These are phyloP conservation scores for Crotalus viridis DNA, from an alignment of 2,113 vertebrate species.

Conservation along the genomic window DNA sequence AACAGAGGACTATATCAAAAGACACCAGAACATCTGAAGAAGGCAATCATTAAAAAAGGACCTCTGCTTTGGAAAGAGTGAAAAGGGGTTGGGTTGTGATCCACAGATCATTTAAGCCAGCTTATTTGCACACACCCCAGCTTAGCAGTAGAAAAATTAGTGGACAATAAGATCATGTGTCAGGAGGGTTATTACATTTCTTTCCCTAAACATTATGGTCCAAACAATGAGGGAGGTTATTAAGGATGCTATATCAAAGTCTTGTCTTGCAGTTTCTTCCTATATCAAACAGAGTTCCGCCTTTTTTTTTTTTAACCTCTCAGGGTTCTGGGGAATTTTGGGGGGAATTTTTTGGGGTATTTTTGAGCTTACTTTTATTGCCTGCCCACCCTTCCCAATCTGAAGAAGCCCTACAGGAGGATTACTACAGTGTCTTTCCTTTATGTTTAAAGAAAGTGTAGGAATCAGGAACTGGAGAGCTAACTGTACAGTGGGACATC, in stretches of 20 bases:
- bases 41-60: slow-evolving; percentile 59
- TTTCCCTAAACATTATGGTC: not conserved
- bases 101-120: slow-evolving; percentile 13
- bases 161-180: not conserved
- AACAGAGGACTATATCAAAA: slow-evolving; percentile 68
- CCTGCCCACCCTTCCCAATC: not conserved
- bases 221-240: not conserved
- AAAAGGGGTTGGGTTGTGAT: slow-evolving; percentile 21
- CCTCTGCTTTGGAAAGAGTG: slow-evolving; percentile 26
- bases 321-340: not conserved
- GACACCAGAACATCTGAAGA: slow-evolving; percentile 73
- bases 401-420: not conserved
- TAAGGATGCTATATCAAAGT: not conserved
- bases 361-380: not conserved
- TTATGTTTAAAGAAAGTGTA: not conserved
- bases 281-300: not conserved
- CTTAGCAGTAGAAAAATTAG: not conserved
- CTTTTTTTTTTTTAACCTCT: not conserved
- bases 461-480: not conserved
- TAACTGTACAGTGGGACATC: not conserved
- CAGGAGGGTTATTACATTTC: not conserved
- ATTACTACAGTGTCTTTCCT: not conserved
- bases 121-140: not conserved
- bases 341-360: not conserved
- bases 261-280: not conserved